These are phyloP conservation scores for Micronycteris hirsuta DNA, from an alignment of 2,113 vertebrate genomes.

Conservation along the genomic window DNA sequence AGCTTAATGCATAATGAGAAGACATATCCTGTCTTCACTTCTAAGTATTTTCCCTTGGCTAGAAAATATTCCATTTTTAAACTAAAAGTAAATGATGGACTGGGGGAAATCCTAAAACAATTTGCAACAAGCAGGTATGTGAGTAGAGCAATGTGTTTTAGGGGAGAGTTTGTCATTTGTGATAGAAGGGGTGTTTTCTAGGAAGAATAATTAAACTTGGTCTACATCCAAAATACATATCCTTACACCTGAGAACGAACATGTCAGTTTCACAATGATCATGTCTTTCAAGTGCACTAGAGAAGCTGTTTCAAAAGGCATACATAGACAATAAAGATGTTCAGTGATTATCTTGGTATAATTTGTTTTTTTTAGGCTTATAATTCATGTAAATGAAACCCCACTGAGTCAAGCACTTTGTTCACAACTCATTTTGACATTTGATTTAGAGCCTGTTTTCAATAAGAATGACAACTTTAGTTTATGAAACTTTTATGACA, in stretches of 20 bases:
- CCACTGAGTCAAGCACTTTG: background rate
- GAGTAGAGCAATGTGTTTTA: constrained; percentile 15
- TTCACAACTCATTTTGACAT: background rate
- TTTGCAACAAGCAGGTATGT: background rate
- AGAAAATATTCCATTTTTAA: background rate
- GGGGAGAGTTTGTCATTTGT: background rate
- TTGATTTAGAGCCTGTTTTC: background rate
- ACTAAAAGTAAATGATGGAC: constrained; percentile 27
- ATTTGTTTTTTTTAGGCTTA: background rate
- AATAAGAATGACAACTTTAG: background rate
- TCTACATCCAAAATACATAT: background rate
- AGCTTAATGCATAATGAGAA: background rate
- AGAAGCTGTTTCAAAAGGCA: background rate
- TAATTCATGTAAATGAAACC: background rate
- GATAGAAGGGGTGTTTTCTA: background rate
- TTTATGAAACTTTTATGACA: background rate
- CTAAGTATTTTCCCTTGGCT: background rate
- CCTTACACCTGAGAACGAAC: background rate
- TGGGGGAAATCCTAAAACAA: background rate
- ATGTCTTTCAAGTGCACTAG: background rate
- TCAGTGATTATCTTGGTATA: constrained; percentile 12
- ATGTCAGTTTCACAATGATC: background rate
- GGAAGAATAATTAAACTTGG: background rate
- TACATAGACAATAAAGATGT: background rate
- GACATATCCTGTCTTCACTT: background rate